A percentile compares a stretch with the other conserved stretches of the same genome.
Evolutionary conservation across 2,113 vertebrate species (phyloP).

Genomic region (Carollia perspicillata): DNA sequence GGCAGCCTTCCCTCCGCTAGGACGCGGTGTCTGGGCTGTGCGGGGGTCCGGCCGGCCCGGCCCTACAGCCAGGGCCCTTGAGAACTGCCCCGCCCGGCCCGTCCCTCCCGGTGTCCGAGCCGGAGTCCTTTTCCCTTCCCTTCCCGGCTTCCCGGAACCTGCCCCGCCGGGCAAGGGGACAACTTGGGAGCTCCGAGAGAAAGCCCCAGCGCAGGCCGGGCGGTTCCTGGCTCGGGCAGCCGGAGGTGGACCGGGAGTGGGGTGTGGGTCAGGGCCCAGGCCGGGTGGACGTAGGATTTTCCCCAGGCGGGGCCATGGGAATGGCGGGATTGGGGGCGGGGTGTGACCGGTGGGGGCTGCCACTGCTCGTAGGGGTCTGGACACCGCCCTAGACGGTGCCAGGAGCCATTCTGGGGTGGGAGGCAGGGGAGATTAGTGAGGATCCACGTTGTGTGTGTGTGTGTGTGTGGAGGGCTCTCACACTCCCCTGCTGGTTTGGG

Average conservation of each 20-base stretch:
- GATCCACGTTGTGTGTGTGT: neutral
- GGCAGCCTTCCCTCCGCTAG: neutral
- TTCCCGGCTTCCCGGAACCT: neutral
- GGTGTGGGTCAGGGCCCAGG: neutral
- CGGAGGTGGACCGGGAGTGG: neutral
- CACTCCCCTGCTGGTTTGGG: neutral
- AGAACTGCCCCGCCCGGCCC: neutral
- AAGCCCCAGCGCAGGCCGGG: neutral
- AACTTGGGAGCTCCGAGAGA: neutral
- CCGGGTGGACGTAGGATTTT: neutral
- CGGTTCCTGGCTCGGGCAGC: neutral
- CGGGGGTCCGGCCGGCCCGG: neutral
- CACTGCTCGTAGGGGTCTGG: neutral
- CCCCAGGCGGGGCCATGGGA: neutral
- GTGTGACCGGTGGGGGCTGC: neutral
- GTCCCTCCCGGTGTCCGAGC: neutral
- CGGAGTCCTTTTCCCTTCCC: neutral
- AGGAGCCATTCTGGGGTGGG: neutral
- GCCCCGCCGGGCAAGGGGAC: neutral
- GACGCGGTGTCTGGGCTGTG: neutral
- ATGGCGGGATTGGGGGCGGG: constrained; percentile 44
- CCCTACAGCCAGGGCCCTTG: neutral
- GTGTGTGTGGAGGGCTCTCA: neutral
- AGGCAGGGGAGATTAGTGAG: neutral
- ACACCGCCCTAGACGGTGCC: neutral